These are phyloP conservation scores for Labroides dimidiatus DNA, from an alignment of 2,797 vertebrate species.

Conservation along the genomic window DNA sequence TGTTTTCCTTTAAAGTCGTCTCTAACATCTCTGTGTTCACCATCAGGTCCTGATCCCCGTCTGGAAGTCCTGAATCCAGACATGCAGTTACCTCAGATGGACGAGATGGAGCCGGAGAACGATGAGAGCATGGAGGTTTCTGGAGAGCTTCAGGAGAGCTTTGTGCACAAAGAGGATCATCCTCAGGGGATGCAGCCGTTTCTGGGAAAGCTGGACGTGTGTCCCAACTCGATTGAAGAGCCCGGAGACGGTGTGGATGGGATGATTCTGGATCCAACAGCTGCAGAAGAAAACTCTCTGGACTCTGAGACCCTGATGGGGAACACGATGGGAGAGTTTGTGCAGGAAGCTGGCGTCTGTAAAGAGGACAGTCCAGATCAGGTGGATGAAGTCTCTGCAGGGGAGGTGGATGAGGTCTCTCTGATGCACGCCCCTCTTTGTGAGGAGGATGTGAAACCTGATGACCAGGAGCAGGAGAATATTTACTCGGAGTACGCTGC, in stretches of 20 bases:
- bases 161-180: slow-evolving; percentile 30
- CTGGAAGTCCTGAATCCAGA: slow-evolving; percentile 48
- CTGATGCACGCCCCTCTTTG: slow-evolving; percentile 26
- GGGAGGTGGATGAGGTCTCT: slow-evolving; percentile 12
- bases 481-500: slow-evolving; percentile 40
- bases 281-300: slow-evolving; percentile 54
- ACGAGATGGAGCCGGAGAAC: slow-evolving; percentile 41
- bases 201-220: slow-evolving; percentile 57
- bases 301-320: slow-evolving; percentile 52
- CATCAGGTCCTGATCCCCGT: slow-evolving; percentile 32
- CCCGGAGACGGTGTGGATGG: slow-evolving; percentile 58
- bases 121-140: slow-evolving; percentile 48
- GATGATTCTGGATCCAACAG: slow-evolving; percentile 68
- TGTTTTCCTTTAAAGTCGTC: not conserved
- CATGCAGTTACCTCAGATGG: slow-evolving; percentile 42
- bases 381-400: no score
- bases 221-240: slow-evolving; percentile 61
- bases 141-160: slow-evolving; percentile 52
- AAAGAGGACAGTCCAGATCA: slow-evolving; percentile 21
- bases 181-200: slow-evolving; percentile 41
- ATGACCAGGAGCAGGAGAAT: slow-evolving; percentile 41
- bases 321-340: slow-evolving; percentile 33
- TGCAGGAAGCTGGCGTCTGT: slow-evolving; percentile 31
- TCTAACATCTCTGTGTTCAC: not conserved
- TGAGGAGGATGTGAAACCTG: slow-evolving; percentile 39